Base-by-base conservation (phyloP, 1,140 invertebrate genomes). In the Drosophila burlai region DNA sequence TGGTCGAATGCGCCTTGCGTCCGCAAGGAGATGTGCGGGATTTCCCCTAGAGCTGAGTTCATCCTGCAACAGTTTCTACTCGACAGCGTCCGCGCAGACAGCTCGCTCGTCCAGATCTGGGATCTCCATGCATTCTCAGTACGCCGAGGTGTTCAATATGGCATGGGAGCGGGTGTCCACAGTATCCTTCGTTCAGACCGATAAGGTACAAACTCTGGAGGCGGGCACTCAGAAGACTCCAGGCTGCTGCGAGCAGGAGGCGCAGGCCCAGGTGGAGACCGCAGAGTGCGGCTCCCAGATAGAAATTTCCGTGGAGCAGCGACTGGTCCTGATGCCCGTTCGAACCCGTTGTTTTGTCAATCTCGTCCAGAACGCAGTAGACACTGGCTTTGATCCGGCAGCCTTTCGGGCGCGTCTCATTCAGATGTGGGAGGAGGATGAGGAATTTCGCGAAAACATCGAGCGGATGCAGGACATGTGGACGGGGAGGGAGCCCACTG, bases 391-490 rank as follows among this genome's bases (percentile, higher is more conserved):
- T n/a, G 64, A 67, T 45, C 49, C 69, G 21, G 42, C 40, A 1
- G 34, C 49, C 8, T 87, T 90, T 10, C 50, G 84, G 11, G 43
- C 61, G 1, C 74, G 81, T 0, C 64, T 87, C 3, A 54, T 87
- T 13, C 73, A 79, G 16, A 26, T 81, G 34, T 91, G 87, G 86
- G 87, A 91, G 45, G 40, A 16, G 9, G 76, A 65, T 31, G 87
- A 91, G 45, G 66, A 76, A 2, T 91, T 91, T 42, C 76, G 87
- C 1, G 76, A 78, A 9, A 66, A 81, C 21, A 61, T 91, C 9
- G 87, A 91, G 13, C 43, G 86, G 1, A n/a, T 91, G 34, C 82
- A 83, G 42, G 66, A 91, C 54, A 43, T 87, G 45, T 89, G 76
- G 76, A 60, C 50, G n/a, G 65, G 78, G 3, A 66, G 45, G 18